Conservation (phyloP, 2,113 vertebrate species). For the Psephotus haematonotus region DNA sequence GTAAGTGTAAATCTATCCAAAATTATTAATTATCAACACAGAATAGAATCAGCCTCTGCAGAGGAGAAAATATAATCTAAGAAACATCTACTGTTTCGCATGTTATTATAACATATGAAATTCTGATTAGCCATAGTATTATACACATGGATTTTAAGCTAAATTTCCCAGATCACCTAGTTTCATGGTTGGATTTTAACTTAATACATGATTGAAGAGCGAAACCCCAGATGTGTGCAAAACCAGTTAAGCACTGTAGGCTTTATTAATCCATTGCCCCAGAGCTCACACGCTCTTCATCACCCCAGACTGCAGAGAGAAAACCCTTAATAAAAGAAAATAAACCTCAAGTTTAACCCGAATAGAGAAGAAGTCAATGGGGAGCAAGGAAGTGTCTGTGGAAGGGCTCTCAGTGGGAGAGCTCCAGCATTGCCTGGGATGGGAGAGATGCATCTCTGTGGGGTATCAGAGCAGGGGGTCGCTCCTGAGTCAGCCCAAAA, state of each 20-base stretch:
- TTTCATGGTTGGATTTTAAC: conserved; percentile 51
- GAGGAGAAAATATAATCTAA: background rate
- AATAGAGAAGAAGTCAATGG: background rate
- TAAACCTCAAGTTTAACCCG: background rate
- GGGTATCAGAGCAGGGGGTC: background rate
- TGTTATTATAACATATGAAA: conserved; percentile 20
- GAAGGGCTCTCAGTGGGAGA: fast-evolving
- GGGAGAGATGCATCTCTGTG: background rate
- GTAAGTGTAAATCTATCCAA: background rate
- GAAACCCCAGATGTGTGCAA: conserved; percentile 30
- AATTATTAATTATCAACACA: background rate
- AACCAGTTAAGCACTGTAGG: background rate
- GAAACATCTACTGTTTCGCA: conserved; percentile 7
- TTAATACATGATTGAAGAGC: conserved; percentile 44
- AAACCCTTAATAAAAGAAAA: background rate
- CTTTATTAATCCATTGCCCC: conserved; percentile 42
- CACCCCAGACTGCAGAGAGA: background rate
- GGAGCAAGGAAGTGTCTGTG: background rate
- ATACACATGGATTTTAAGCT: conserved; percentile 43
- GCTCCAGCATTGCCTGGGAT: background rate
- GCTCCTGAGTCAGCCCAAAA: background rate
- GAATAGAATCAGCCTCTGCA: background rate
- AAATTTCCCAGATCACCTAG: conserved; percentile 55
- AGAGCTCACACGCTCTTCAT: background rate
- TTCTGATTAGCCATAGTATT: conserved; percentile 50